Percentiles rank a stretch among this genome's conserved stretches.
These are phyloP conservation scores for Menidia beryllina DNA, from an alignment of 2,113 vertebrate species.

Conservation along the genomic window DNA sequence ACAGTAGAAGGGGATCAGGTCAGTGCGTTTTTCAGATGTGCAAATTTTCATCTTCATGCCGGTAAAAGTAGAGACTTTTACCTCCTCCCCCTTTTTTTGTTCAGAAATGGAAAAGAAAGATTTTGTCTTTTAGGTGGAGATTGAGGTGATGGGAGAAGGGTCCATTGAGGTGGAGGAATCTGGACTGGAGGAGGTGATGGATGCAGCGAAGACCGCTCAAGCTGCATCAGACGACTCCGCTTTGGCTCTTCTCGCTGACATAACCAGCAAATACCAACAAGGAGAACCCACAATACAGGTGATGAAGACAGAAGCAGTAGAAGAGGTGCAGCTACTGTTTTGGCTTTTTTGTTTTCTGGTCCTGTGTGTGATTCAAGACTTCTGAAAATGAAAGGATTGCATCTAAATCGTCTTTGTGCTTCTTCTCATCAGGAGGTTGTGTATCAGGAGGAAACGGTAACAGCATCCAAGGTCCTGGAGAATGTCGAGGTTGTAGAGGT, in stretches of 20 bases:
- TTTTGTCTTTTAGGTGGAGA: conserved; percentile 83
- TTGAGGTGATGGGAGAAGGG: conserved; percentile 89
- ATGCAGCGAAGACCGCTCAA: conserved; percentile 86
- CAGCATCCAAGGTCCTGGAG: conserved; percentile 91
- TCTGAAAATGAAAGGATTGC: not conserved
- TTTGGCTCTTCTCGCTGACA: conserved; percentile 94
- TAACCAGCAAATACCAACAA: conserved; percentile 98
- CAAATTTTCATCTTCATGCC: not conserved
- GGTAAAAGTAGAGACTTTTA: not conserved
- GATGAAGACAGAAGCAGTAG: conserved; percentile 63
- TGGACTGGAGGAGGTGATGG: conserved; percentile 85
- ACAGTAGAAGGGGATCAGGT: conserved; percentile 85
- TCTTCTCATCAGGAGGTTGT: conserved; percentile 66
- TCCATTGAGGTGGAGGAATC: conserved; percentile 87
- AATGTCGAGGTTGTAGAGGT: conserved; percentile 96
- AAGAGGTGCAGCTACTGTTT: conserved; percentile 45
- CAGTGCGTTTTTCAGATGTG: not conserved
- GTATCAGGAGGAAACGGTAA: conserved; percentile 88
- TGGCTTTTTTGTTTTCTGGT: not conserved
- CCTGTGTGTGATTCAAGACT: not conserved
- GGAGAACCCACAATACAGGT: conserved; percentile 81
- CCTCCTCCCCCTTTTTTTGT: no score
- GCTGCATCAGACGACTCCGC: conserved; percentile 92
- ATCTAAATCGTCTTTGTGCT: not conserved
- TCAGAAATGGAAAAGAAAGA: no score